Base-by-base conservation (phyloP, 2,888 invertebrate genomes). In the Cryptophagus acutangulus region DNA sequence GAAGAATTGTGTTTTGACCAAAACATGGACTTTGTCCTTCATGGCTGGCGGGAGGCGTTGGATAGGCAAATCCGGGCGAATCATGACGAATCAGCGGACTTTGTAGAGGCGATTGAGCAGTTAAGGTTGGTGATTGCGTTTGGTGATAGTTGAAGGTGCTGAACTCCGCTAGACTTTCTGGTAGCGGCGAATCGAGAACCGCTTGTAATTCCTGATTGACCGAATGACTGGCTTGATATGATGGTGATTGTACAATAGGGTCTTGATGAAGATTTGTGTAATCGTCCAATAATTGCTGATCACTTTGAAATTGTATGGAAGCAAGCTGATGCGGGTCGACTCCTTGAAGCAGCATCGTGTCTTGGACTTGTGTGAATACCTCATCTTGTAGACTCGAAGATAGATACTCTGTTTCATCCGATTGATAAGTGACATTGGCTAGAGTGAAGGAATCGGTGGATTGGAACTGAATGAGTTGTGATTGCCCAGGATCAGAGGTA, bases 1-100 rank as follows among this genome's bases (percentile, higher is more conserved):
- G 69, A 16, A 71, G 56, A 17, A 66, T 54, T 2, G 68, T 55
- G 43, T 64, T 67, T 48, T 67, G 69, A 8, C 65, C 68, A 47
- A 69, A 70, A 43, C 67, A 69, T 6, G 82, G 84, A 47, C 82
- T 80, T 43, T 83, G 80, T 14, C 87, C 87, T 70, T 88, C 89
- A 55, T 88, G 88, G 54, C 88, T 89, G 1, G 89, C 88, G 2
- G 90, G 89, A 14, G 90, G 90, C 5, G 90, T 90, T 2, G 90
- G 89, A 62, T 89, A 90, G 14, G 86, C 79, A 56, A 89, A 76
- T 24, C 84, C 81, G 1, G 85, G 85, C n/a, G 85, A 84, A 42
- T 78, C 78, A 56, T 77, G 77, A 45, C 75, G 67, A 13, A 76
- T 73, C 24, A 77, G 57, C 0, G 82, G 82, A 17, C 81, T 81